phyloP scores from a whole-genome alignment of 1,140 invertebrate species.

The Tachypleus tridentatus region DNA sequence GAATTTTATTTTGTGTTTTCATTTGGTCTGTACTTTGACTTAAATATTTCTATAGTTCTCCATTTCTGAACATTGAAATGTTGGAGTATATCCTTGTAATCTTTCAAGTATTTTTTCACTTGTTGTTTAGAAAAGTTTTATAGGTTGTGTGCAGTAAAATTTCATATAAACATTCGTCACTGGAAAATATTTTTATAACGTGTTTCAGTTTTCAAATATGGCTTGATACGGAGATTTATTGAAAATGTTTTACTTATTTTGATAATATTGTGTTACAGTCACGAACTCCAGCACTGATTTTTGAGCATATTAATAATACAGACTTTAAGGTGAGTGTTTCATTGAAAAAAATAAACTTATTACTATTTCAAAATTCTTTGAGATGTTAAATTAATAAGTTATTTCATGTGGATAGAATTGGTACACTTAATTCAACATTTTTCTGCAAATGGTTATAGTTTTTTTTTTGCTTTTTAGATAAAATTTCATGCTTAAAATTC shows the following conservation, averaged over 20 bases:
- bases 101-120: no score
- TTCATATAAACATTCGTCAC: no score
- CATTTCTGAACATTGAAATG: not conserved
- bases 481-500: no score
- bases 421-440: constrained; percentile 5
- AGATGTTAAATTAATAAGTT: no score
- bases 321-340: constrained; percentile 67
- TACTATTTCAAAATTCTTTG: no score
- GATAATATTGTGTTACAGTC: constrained; percentile 40
- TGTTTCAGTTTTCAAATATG: not conserved
- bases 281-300: constrained; percentile 92
- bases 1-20: constrained; percentile 3
- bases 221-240: not conserved
- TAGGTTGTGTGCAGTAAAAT: no score
- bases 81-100: not conserved
- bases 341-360: not conserved
- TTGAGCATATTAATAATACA: constrained; percentile 99
- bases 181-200: no score
- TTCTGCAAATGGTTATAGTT: no score
- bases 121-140: no score
- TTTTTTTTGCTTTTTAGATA: no score
- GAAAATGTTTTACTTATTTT: constrained; percentile 3
- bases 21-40: constrained; percentile 3
- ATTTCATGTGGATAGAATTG: not conserved
- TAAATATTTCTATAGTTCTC: not conserved